Evolutionary conservation across 1,140 invertebrate species (phyloP).

Genomic region (Formica selysi): DNA sequence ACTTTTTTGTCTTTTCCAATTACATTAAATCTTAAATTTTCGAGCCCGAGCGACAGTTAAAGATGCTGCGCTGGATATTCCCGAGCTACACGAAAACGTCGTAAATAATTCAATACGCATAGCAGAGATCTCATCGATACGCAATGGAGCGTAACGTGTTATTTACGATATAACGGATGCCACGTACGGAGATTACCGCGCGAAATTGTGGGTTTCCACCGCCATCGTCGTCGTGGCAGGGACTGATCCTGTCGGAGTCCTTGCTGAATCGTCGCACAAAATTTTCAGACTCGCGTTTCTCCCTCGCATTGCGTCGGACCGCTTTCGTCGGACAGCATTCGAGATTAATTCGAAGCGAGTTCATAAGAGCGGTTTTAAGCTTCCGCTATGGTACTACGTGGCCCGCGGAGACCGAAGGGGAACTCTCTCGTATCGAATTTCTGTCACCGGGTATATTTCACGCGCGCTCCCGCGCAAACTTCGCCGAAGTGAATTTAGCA

Average conservation of each 20-base stretch:
- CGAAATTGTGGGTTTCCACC: conserved; percentile 17
- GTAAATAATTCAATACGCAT: conserved; percentile 21
- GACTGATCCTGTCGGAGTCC: background rate
- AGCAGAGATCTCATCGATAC: conserved; percentile 28
- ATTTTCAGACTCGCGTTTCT: conserved; percentile 24
- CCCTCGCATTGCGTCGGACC: background rate
- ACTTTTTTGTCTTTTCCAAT: background rate
- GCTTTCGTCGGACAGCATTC: conserved; percentile 10
- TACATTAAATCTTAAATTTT: background rate
- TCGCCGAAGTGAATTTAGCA: conserved; percentile 64
- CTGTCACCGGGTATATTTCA: conserved; percentile 63
- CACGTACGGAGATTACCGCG: background rate
- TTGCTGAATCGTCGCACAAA: conserved; percentile 21
- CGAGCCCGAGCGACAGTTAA: background rate
- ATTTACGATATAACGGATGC: background rate
- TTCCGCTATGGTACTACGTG: background rate
- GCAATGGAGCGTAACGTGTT: conserved; percentile 4
- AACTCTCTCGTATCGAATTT: conserved; percentile 38
- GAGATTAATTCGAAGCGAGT: conserved; percentile 63
- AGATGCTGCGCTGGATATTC: background rate
- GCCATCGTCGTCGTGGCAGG: background rate
- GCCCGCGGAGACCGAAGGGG: background rate
- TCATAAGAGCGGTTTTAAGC: conserved; percentile 49
- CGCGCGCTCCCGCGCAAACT: conserved; percentile 34
- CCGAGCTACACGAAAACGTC: background rate